Percentiles rank a stretch among this genome's conserved stretches.
phyloP scores from a whole-genome alignment of 2,113 vertebrate species.

The Peucedramus taeniatus region DNA sequence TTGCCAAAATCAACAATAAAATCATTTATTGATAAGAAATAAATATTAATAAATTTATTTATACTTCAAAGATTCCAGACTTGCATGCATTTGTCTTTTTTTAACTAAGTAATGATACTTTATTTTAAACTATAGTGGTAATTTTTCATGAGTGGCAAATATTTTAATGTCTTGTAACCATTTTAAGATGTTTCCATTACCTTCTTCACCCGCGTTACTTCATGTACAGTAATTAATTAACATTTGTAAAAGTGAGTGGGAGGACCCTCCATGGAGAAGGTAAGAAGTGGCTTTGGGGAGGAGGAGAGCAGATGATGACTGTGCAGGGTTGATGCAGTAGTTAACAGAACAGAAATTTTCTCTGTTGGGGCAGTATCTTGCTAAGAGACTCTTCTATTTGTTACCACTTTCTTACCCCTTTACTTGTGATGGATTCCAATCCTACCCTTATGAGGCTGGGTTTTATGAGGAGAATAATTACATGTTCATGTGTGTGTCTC shows the following conservation, averaged over 20 bases:
- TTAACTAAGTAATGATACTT: background rate
- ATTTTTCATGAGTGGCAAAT: background rate
- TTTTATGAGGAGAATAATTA: background rate
- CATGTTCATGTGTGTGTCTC: background rate
- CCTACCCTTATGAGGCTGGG: background rate
- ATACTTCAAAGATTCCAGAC: background rate
- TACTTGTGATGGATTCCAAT: background rate
- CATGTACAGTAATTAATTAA: rapidly evolving
- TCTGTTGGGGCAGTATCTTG: background rate
- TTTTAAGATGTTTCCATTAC: background rate
- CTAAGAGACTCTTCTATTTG: background rate
- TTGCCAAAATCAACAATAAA: background rate
- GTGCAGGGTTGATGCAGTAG: background rate
- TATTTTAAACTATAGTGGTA: background rate
- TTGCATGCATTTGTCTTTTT: background rate
- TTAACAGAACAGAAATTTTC: background rate
- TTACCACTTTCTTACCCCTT: background rate
- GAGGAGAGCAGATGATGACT: background rate
- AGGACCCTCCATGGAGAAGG: background rate
- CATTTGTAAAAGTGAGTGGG: background rate
- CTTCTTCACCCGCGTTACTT: background rate
- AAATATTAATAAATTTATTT: background rate
- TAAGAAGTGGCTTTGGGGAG: background rate
- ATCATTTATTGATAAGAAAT: background rate
- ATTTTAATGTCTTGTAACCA: background rate